Percentiles rank a stretch among this genome's conserved stretches.
These are phyloP conservation scores for Dyspetes luteomarginatus DNA, from an alignment of 2,888 invertebrate species.

Conservation along the genomic window DNA sequence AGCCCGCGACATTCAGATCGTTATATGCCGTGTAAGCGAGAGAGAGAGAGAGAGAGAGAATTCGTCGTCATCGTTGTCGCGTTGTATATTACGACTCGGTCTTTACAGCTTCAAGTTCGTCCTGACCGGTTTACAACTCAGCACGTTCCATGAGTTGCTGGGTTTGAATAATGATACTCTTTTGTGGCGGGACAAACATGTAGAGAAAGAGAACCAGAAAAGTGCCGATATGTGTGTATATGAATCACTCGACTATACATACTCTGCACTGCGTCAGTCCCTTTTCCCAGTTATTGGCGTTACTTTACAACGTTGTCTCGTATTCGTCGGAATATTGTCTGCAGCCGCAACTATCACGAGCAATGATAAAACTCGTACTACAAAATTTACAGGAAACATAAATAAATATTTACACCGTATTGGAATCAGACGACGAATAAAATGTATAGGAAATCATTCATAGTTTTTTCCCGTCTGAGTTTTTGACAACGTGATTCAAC, in stretches of 20 bases:
- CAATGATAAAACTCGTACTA: conserved; percentile 17
- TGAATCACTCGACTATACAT: not conserved
- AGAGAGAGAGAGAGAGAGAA: not conserved
- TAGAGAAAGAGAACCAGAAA: conserved; percentile 32
- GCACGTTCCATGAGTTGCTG: conserved; percentile 19
- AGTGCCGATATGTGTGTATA: conserved; percentile 41
- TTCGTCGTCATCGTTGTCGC: conserved; percentile 51
- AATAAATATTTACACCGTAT: not conserved
- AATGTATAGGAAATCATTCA: not conserved
- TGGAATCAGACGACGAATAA: not conserved
- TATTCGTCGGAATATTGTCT: conserved; percentile 31
- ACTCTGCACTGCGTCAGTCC: conserved; percentile 17
- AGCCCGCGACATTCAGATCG: conserved; percentile 62
- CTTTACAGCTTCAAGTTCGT: conserved; percentile 76
- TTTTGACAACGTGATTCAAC: not conserved
- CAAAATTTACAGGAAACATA: not conserved
- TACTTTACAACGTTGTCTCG: conserved; percentile 36
- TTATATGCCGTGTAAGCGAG: conserved; percentile 61
- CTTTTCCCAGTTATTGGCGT: conserved; percentile 51
- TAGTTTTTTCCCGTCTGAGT: not conserved
- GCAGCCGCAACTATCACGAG: not conserved
- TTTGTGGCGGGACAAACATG: conserved; percentile 5
- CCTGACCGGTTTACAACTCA: conserved; percentile 73
- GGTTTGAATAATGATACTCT: conserved; percentile 12
- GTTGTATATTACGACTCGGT: conserved; percentile 70